Percentiles rank a stretch among this genome's conserved stretches.
These are phyloP conservation scores for Mohoua ochrocephala DNA, from an alignment of 2,113 vertebrate genomes.

Conservation along the genomic window DNA sequence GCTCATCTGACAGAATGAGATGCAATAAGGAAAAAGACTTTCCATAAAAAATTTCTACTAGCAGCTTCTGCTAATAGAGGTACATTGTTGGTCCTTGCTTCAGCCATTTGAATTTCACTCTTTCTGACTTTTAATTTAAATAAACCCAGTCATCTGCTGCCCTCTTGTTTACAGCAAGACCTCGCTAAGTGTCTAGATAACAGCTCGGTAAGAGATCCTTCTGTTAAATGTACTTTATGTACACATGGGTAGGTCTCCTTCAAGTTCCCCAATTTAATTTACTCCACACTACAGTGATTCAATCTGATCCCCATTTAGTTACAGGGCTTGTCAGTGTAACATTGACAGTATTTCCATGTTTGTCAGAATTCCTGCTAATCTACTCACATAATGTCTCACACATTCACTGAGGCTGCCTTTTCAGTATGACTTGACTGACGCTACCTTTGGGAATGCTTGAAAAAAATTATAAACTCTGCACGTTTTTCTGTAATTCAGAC, in stretches of 20 bases:
- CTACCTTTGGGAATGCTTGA: background rate
- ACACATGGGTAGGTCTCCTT: background rate
- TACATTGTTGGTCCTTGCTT: background rate
- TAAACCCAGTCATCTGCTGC: background rate
- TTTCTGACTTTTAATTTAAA: background rate
- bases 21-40: background rate
- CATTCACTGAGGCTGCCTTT: background rate
- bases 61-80: background rate
- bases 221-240: background rate
- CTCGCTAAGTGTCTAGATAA: background rate
- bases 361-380: background rate
- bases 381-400: background rate
- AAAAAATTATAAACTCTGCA: background rate
- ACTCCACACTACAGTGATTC: constrained; percentile 1
- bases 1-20: background rate
- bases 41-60: background rate
- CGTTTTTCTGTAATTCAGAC: constrained; percentile 8
- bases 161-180: background rate
- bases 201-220: background rate
- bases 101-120: background rate
- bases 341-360: background rate
- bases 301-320: background rate
- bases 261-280: constrained; percentile 14
- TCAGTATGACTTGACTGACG: background rate
- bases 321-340: background rate